Evolutionary conservation across 2,797 vertebrate genomes (phyloP).

Genomic region (Bryconaethiops microstoma): DNA sequence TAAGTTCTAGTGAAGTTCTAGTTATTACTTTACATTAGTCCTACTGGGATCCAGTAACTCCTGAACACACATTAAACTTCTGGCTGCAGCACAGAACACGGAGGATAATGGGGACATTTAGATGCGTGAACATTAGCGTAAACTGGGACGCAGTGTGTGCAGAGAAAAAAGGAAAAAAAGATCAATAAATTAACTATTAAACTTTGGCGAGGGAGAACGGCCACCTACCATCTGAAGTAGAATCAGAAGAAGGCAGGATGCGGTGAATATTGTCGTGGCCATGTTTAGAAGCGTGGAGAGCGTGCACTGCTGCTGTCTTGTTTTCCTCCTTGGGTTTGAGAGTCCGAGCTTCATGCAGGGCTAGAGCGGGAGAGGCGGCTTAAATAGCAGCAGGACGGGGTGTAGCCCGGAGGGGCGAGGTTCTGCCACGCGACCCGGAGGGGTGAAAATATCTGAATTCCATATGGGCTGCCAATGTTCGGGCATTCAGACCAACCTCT

Average conservation of each 20-base stretch:
- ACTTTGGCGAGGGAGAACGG: no score
- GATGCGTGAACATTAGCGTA: not conserved
- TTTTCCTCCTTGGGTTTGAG: conserved; percentile 39
- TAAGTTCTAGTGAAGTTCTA: not conserved
- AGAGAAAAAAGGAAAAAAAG: conserved; percentile 6
- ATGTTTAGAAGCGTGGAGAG: conserved; percentile 54
- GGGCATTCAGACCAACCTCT: conserved; percentile 43
- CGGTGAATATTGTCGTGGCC: conserved; percentile 52
- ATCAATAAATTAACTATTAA: no score
- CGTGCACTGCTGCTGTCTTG: conserved; percentile 46
- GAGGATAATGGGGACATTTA: no score
- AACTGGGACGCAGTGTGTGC: not conserved
- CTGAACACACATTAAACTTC: no score
- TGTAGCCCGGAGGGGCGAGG: conserved; percentile 67
- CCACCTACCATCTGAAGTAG: conserved; percentile 61
- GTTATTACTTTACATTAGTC: not conserved
- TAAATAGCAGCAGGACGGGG: conserved; percentile 70
- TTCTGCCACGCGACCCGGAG: conserved; percentile 62
- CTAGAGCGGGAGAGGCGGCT: conserved; percentile 54
- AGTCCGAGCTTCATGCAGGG: conserved; percentile 28
- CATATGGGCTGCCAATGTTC: conserved; percentile 60
- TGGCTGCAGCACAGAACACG: not conserved
- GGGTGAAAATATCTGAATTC: conserved; percentile 68
- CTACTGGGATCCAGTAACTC: no score
- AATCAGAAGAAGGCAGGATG: conserved; percentile 57